phyloP scores from a whole-genome alignment of 2,113 vertebrate genomes.

The Rhabdornis inornatus region DNA sequence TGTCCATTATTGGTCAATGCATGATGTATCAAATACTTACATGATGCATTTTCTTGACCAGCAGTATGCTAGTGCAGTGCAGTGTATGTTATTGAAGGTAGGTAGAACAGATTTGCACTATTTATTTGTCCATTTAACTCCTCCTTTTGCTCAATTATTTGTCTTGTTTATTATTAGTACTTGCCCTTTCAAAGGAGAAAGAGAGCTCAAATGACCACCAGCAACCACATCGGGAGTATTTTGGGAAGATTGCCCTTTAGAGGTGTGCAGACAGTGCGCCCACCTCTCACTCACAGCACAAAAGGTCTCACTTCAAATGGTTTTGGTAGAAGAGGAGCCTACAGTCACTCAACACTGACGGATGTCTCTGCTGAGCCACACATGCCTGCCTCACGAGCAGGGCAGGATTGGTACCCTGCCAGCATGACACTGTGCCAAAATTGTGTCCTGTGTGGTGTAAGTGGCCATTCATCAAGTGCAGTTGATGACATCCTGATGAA shows the following conservation, averaged over 20 bases:
- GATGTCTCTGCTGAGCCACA: neutral
- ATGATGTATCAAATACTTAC: neutral
- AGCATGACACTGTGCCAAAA: neutral
- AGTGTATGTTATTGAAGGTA: neutral
- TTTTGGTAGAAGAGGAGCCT: neutral
- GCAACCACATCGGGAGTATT: neutral
- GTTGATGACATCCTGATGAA: neutral
- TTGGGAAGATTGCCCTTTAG: neutral
- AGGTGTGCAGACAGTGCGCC: neutral
- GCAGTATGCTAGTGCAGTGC: neutral
- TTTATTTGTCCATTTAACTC: neutral
- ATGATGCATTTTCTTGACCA: neutral
- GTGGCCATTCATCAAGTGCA: neutral
- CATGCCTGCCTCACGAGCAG: rapidly evolving
- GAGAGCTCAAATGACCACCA: neutral
- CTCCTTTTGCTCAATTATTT: neutral
- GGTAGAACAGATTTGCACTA: neutral
- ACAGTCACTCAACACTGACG: neutral
- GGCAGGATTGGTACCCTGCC: neutral
- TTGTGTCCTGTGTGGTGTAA: neutral
- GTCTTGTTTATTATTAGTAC: neutral
- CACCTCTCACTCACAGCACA: neutral
- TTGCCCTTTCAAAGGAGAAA: neutral
- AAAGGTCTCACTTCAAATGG: neutral
- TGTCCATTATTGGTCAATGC: neutral